Conservation (phyloP, 1,140 invertebrate genomes). For the Galendromus occidentalis region DNA sequence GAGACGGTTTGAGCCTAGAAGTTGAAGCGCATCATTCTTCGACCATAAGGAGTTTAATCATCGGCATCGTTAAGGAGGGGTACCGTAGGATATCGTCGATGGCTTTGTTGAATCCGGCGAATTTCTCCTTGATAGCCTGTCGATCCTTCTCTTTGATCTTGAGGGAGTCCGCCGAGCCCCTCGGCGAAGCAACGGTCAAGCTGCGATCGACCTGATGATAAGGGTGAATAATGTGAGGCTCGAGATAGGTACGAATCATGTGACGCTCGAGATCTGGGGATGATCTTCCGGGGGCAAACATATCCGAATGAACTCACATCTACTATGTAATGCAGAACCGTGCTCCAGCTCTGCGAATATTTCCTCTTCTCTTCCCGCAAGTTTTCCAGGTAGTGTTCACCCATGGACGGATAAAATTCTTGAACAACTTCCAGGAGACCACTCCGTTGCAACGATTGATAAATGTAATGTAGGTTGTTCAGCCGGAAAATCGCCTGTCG, state of each 20-base stretch:
- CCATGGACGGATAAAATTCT: conserved; percentile 57
- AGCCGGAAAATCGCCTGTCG: conserved; percentile 48
- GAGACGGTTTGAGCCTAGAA: too few species aligned
- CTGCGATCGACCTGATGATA: neutral
- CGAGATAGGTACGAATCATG: too few species aligned
- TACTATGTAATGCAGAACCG: conserved; percentile 48
- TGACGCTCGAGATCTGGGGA: too few species aligned
- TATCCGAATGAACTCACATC: conserved; percentile 25
- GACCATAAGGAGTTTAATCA: neutral
- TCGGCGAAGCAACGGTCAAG: neutral
- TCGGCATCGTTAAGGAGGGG: neutral
- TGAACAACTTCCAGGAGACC: conserved; percentile 55
- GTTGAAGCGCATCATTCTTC: too few species aligned
- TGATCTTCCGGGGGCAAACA: too few species aligned
- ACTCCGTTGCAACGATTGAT: conserved; percentile 60
- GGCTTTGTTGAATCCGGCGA: conserved; percentile 79
- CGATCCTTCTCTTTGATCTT: conserved; percentile 64
- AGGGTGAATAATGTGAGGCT: too few species aligned
- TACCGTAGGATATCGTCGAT: conserved; percentile 50
- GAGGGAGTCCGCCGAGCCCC: conserved; percentile 13
- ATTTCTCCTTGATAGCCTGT: conserved; percentile 80
- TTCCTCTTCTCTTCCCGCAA: conserved; percentile 52
- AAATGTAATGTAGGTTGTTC: conserved; percentile 80
- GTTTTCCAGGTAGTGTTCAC: conserved; percentile 53
- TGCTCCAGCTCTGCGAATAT: conserved; percentile 63